Evolutionary conservation across 2,113 vertebrate species (phyloP), one percentile per base, ranked within the genome.

Genomic region (Picathartes gymnocephalus): DNA sequence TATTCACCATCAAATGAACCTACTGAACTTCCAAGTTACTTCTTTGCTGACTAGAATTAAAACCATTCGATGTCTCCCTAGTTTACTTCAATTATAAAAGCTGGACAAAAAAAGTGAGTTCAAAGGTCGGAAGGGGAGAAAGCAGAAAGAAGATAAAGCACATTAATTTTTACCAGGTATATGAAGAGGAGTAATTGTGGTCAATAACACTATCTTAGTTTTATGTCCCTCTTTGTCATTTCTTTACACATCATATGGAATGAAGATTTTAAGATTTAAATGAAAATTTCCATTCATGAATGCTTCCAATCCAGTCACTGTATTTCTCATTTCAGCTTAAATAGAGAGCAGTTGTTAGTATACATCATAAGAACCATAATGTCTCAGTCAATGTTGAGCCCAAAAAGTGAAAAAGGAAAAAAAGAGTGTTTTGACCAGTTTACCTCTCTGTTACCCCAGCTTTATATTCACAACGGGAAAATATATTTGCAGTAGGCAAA

Each of bases 221-320:
- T 85, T 57, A 66, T 62, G 61, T 74, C 39, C 60, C 45, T 64
- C 27, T 48, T 30, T 40, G 13, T 45, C 31, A 76, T 82, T 85
- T 82, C 28, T 90, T 94, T 73, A 57, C 15, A 86, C 16, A 45
- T 31, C 21, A 44, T 42, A 62, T 9, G 13, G n/a, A 78, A 54
- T 70, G 54, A 84, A 5, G 30, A 72, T 86, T 92, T 92, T 93
- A 71, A 86, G 72, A 86, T 73, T 87, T 89, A 95, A 88, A 95
- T 77, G 11, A 90, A 86, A 81, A 93, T 74, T 94, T 90, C 33
- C 50, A 84, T 79, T 94, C 71, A 72, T n/a, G 30, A 96, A 93
- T 80, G 53, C n/a, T 90, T 93, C 62, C 66, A 93, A 69, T 61
- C 37, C 72, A 92, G 71, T 56, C 73, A 69, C 64, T 80, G 54